These are phyloP conservation scores for Diprion similis DNA, from an alignment of 1,140 invertebrate species.

Conservation along the genomic window DNA sequence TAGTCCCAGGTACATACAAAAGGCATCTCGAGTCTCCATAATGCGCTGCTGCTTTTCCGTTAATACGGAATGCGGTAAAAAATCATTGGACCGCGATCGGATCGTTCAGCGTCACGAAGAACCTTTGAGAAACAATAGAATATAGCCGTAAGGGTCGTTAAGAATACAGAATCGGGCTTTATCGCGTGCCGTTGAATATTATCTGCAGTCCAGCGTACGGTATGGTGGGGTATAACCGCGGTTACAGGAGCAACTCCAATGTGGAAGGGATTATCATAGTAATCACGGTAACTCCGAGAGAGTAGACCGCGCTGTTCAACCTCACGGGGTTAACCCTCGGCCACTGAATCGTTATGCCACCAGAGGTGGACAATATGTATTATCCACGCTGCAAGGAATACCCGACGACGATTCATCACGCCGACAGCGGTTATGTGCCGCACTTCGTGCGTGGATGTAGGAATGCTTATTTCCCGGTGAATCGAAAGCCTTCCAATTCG, in stretches of 20 bases:
- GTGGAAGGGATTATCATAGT: conserved; percentile 42
- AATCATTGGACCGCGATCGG: background rate
- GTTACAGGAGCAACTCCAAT: conserved; percentile 26
- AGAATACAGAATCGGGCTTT: conserved; percentile 13
- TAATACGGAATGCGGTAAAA: background rate
- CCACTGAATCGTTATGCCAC: conserved; percentile 36
- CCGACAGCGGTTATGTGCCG: background rate
- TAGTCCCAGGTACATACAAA: no score
- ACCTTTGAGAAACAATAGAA: conserved; percentile 2
- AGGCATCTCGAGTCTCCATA: no score
- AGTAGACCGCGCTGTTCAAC: conserved; percentile 26
- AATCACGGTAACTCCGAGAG: conserved; percentile 41
- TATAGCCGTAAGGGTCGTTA: conserved; percentile 9
- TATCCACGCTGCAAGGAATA: background rate
- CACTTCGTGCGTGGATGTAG: background rate
- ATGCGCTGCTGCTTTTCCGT: background rate
- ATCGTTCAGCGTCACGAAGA: background rate
- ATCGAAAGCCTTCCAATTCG: no score
- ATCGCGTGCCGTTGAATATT: background rate
- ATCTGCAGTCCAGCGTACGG: background rate
- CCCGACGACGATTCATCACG: no score
- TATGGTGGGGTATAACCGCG: conserved; percentile 18
- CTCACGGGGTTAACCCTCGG: conserved; percentile 39
- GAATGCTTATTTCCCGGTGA: no score
- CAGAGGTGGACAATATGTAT: conserved; percentile 4